phyloP scores from a whole-genome alignment of 2,797 vertebrate species.

The Falco rusticolus region DNA sequence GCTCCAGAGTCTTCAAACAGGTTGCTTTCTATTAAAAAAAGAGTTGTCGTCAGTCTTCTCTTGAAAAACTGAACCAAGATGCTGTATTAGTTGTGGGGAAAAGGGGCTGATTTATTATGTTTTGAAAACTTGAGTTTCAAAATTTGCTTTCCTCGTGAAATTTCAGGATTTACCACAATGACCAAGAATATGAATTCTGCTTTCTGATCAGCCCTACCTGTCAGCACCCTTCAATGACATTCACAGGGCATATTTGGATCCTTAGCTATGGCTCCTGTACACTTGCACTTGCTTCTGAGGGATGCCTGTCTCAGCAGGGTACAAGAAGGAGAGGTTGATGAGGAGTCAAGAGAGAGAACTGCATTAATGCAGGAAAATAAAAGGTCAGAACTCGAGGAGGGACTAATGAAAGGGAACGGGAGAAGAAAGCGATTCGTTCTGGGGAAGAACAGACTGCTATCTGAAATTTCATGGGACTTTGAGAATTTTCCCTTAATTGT shows the following conservation, averaged over 20 bases:
- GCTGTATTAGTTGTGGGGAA: neutral
- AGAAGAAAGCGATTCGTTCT: neutral
- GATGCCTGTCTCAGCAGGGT: neutral
- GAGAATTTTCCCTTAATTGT: neutral
- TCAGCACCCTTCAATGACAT: neutral
- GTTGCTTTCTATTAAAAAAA: neutral
- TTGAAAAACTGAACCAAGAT: neutral
- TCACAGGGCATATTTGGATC: neutral
- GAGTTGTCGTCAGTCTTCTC: neutral
- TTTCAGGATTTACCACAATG: neutral
- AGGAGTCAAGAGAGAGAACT: neutral
- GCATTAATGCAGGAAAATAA: neutral
- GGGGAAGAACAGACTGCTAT: neutral
- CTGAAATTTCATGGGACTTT: neutral
- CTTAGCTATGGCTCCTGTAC: neutral
- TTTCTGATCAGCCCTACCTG: neutral
- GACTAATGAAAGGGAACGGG: neutral
- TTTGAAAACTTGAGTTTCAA: neutral
- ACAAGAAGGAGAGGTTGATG: neutral
- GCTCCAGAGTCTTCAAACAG: neutral
- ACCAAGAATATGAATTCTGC: rapidly evolving
- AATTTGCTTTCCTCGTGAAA: neutral
- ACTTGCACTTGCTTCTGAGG: neutral
- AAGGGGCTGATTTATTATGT: rapidly evolving
- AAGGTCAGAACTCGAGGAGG: slow-evolving; percentile 36